These are phyloP conservation scores for Synergus umbraculus DNA, from an alignment of 2,888 invertebrate genomes.

Conservation along the genomic window DNA sequence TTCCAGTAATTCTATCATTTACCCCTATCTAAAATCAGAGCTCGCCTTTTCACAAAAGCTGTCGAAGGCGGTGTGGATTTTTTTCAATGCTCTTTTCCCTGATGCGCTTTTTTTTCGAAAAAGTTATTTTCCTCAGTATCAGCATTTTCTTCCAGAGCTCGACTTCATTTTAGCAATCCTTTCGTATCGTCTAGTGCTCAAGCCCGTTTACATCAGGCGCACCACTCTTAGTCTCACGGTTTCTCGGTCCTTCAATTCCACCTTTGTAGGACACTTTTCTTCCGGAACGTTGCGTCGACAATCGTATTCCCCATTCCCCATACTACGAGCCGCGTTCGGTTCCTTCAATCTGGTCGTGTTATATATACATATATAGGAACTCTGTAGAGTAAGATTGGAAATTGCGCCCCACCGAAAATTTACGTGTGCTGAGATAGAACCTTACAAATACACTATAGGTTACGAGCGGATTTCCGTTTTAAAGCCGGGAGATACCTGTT, in stretches of 20 bases:
- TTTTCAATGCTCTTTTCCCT: constrained; percentile 26
- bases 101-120: constrained; percentile 10
- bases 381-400: constrained; percentile 52
- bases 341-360: constrained; percentile 71
- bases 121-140: constrained; percentile 13
- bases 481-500: neutral
- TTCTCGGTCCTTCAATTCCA: constrained; percentile 58
- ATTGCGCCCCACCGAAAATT: constrained; percentile 44
- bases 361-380: constrained; percentile 60
- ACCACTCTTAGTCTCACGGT: constrained; percentile 48
- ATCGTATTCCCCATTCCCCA: constrained; percentile 72
- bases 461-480: neutral
- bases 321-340: constrained; percentile 62
- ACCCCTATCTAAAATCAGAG: constrained; percentile 30
- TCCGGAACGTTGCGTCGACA: constrained; percentile 73
- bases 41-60: constrained; percentile 13
- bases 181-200: constrained; percentile 15
- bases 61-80: neutral
- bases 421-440: neutral
- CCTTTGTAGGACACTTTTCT: constrained; percentile 73
- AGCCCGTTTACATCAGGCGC: constrained; percentile 35
- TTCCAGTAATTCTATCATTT: constrained; percentile 34
- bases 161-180: constrained; percentile 41
- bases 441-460: neutral
- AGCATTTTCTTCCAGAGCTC: constrained; percentile 34